Conservation (phyloP, 2,888 invertebrate species). For the Endotricha flammealis region DNA sequence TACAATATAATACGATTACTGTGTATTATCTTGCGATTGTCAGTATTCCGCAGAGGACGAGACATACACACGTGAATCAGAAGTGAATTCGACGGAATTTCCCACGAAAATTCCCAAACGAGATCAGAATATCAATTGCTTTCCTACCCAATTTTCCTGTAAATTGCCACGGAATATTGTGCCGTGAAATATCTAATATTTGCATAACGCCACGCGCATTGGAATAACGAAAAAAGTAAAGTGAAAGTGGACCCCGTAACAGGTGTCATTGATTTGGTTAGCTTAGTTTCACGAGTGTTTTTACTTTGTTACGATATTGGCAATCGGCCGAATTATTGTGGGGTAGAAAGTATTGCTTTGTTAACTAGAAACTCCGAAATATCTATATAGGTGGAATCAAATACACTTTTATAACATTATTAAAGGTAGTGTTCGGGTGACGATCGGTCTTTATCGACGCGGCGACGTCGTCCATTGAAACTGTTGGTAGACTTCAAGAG, state of each 20-base stretch:
- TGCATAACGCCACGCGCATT: slow-evolving; percentile 50
- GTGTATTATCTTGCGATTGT: slow-evolving; percentile 17
- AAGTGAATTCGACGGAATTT: slow-evolving; percentile 50
- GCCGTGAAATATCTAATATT: slow-evolving; percentile 59
- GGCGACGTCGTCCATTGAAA: too few species aligned
- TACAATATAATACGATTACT: slow-evolving; percentile 21
- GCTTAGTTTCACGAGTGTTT: slow-evolving; percentile 31
- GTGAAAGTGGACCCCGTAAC: slow-evolving; percentile 57
- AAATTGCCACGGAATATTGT: slow-evolving; percentile 67
- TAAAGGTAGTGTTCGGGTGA: too few species aligned
- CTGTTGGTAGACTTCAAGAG: too few species aligned
- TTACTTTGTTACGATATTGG: slow-evolving; percentile 14
- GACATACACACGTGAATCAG: slow-evolving; percentile 35
- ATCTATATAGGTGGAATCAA: too few species aligned
- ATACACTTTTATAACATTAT: too few species aligned
- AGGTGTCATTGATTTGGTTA: slow-evolving; percentile 59
- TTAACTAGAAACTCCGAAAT: too few species aligned
- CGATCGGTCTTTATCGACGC: too few species aligned
- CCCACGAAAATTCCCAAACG: slow-evolving; percentile 63
- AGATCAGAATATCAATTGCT: slow-evolving; percentile 70
- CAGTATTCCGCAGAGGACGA: slow-evolving; percentile 16
- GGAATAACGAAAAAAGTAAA: slow-evolving; percentile 51
- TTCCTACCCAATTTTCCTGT: slow-evolving; percentile 64
- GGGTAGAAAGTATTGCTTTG: neutral
- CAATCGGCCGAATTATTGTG: slow-evolving; percentile 8